Evolutionary conservation across 2,797 vertebrate genomes (phyloP), one percentile per base, ranked within the genome.

Genomic region (Morelia viridis): DNA sequence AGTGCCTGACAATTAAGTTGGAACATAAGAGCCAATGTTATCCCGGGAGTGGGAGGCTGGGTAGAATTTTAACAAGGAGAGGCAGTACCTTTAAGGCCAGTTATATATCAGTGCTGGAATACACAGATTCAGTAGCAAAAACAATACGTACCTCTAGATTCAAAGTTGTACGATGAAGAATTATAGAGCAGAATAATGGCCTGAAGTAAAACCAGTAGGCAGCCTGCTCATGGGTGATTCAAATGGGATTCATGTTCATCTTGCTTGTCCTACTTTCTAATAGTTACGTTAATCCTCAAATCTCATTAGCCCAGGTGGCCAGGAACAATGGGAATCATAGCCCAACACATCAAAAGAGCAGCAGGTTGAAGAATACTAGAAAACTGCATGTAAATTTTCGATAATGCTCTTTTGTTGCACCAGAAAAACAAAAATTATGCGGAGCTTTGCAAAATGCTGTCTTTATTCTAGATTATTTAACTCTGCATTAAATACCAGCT

Each of bases 11-110:
- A 0, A n/a, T 1, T 7, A 68, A 13, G 62, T 62, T n/a, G 91
- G 76, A 26, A 89, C 5, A 3, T 5, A 24, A 0, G 0, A 89
- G 56, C 28, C 41, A 62, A 4, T 2, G 10, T 4, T 4, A 56
- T 62, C 28, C 60, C 9, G 58, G 12, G 13, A 0, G 28, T 7
- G 50, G 50, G 50, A 53, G 50, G 50, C 50, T 64, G 31, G 64
- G 56, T 46, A 60, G 8, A 91, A 64, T 53, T 0, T 7, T 1
- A 28, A 0, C 9, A 0, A 0, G 50, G 28, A 2, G 94, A 11
- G n/a, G 28, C 31, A 89, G 46, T 46, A 17, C 2, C 4, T 22
- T 89, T 56, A 28, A 28, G 10, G 5, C 2, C 1, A 15, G 17
- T 57, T 15, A 12, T 7, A 17, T 12, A 9, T 61, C 57, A 35